A percentile compares a stretch with the other conserved stretches of the same genome.
phyloP scores from a whole-genome alignment of 1,140 invertebrate species.

The Ips nitidus region DNA sequence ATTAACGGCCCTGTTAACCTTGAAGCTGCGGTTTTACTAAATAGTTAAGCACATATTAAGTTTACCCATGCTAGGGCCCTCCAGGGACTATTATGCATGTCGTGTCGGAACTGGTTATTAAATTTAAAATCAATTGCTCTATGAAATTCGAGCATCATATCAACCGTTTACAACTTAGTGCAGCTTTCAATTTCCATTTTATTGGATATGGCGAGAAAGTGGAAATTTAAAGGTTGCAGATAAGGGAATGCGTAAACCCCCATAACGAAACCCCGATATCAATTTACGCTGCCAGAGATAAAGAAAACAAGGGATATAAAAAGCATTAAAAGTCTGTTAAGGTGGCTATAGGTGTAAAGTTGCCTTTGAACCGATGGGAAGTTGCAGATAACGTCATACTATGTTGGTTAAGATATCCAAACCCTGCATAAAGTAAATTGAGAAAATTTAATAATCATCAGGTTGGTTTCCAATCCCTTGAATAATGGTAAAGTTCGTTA shows the following conservation, averaged over 20 bases:
- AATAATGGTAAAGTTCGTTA: neutral
- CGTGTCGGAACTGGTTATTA: conserved; percentile 10
- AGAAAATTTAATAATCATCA: conserved; percentile 2
- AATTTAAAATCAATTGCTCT: conserved; percentile 26
- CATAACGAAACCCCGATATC: neutral
- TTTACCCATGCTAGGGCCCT: conserved; percentile 16
- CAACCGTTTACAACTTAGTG: neutral
- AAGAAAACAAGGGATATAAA: conserved; percentile 1
- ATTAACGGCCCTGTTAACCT: conserved; percentile 25
- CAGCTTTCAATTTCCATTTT: neutral
- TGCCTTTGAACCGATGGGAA: neutral
- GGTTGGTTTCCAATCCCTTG: neutral
- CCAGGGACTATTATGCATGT: conserved; percentile 3
- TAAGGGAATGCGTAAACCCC: neutral
- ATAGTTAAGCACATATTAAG: conserved; percentile 30
- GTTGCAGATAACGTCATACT: too few relatives aligned
- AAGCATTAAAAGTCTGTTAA: neutral
- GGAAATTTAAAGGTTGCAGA: neutral
- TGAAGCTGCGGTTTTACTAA: conserved; percentile 21
- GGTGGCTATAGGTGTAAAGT: conserved; percentile 5
- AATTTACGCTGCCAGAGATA: neutral
- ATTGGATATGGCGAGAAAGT: neutral
- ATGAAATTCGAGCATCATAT: neutral
- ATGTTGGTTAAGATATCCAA: too few relatives aligned
- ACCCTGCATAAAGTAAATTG: neutral